Evolutionary conservation across 2,113 vertebrate species (phyloP), one percentile per base, ranked within the genome.

Genomic region (Cochlearius cochlearius): DNA sequence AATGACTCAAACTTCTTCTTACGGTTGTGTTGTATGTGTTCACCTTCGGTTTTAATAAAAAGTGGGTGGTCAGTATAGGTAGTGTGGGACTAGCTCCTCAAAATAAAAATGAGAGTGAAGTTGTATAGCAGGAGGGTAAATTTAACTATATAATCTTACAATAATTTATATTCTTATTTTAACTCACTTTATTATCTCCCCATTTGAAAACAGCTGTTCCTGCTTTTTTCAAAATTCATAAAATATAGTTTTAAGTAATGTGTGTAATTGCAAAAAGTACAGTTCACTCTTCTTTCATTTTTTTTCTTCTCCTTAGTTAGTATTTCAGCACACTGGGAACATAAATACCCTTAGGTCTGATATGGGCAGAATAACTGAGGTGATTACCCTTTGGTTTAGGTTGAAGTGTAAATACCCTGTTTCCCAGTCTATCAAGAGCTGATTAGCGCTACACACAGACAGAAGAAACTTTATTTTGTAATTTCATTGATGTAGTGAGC

Each of bases 401-500:
- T 79, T n/a, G 25, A 60, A 60, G 36, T 50, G 32, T 94, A 86
- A 93, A 68, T 69, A 41, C 34, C 45, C 41, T 55, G 16, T 92
- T 64, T 79, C 34, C 27, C 38, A 72, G 23, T 82, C 58, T 84
- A 77, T 30, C 45, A 80, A 53, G 49, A 86, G 58, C 29, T 83
- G 68, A 53, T 38, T 52, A n/a, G 43, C 34, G 19, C 58, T 59
- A 29, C 23, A 12, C 34, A 25, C 25, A 86, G 95, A 73, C 27
- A 41, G 71, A 86, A 91, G 74, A 80, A 79, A 79, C 23, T 59
- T 77, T 41, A 41, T 63, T 77, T 66, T 66, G 12, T 80, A 60
- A 79, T 94, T 71, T 94, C 59, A 90, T 75, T 87, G 20, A 76
- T 82, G 38, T 49, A 73, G 41, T 62, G 68, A 95, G 32, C 25